Percentiles rank a stretch among this genome's conserved stretches.
phyloP scores from a whole-genome alignment of 2,888 invertebrate genomes.

The Helleia helle region DNA sequence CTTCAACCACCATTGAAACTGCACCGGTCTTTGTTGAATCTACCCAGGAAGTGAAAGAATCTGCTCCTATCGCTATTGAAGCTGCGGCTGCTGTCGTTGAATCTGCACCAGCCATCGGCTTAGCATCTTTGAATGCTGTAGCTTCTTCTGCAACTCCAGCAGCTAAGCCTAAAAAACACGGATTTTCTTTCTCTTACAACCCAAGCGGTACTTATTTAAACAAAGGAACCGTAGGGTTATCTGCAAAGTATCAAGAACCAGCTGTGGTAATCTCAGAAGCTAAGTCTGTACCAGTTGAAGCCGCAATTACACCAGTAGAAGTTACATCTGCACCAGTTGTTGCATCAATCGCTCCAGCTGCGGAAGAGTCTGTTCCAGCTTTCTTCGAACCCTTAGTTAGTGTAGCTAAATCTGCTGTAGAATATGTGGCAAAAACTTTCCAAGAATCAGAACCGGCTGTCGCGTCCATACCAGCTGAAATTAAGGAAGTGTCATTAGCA shows the following conservation, averaged over 20 bases:
- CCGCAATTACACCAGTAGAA: neutral
- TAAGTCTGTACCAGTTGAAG: neutral
- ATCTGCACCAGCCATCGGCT: too few species aligned
- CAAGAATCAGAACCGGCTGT: too few species aligned
- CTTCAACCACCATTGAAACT: too few species aligned
- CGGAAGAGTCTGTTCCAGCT: conserved; percentile 32
- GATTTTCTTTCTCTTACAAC: conserved; percentile 1
- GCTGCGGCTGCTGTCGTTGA: neutral
- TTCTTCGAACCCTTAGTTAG: neutral
- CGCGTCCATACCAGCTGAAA: too few species aligned
- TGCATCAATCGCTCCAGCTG: neutral
- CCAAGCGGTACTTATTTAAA: neutral
- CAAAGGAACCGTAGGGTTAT: too few species aligned
- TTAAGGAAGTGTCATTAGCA: too few species aligned
- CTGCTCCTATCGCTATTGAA: neutral
- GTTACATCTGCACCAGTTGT: neutral
- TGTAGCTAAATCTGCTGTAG: neutral
- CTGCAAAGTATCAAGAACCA: neutral
- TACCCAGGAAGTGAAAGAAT: neutral
- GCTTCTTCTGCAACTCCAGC: too few species aligned
- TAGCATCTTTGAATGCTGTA: too few species aligned
- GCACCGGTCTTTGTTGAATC: neutral
- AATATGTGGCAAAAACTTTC: neutral
- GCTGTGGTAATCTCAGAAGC: neutral
- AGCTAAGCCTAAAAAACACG: neutral